Evolutionary conservation across 2,888 invertebrate species (phyloP).

Genomic region (Salticus scenicus): DNA sequence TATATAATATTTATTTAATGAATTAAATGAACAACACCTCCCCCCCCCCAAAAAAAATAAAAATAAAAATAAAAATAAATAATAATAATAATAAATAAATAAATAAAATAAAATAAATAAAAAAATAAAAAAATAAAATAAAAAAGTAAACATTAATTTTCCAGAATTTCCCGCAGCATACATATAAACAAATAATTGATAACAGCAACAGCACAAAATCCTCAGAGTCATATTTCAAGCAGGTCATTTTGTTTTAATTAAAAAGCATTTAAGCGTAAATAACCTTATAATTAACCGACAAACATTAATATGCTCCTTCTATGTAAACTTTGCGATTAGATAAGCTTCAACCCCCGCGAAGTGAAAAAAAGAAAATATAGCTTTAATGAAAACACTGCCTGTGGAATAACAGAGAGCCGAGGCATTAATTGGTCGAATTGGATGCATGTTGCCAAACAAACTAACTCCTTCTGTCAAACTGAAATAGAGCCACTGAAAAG

Average conservation of each 20-base stretch:
- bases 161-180: too few relatives aligned
- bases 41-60: too few relatives aligned
- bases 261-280: background rate
- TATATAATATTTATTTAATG: too few relatives aligned
- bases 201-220: background rate
- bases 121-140: too few relatives aligned
- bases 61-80: too few relatives aligned
- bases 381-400: constrained; percentile 6
- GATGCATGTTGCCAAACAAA: constrained; percentile 51
- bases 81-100: too few relatives aligned
- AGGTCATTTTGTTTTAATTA: background rate
- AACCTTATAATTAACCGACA: background rate
- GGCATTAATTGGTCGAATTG: constrained; percentile 42
- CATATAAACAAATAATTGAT: too few relatives aligned
- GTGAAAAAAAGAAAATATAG: background rate
- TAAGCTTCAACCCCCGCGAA: background rate
- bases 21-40: too few relatives aligned
- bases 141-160: too few relatives aligned
- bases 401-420: constrained; percentile 11
- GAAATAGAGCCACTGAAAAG: constrained; percentile 21
- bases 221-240: background rate
- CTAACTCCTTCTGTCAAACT: constrained; percentile 21
- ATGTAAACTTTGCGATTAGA: background rate
- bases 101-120: too few relatives aligned
- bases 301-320: background rate